Conservation (phyloP, 2,888 invertebrate genomes). For the Teleiodes luculella region DNA sequence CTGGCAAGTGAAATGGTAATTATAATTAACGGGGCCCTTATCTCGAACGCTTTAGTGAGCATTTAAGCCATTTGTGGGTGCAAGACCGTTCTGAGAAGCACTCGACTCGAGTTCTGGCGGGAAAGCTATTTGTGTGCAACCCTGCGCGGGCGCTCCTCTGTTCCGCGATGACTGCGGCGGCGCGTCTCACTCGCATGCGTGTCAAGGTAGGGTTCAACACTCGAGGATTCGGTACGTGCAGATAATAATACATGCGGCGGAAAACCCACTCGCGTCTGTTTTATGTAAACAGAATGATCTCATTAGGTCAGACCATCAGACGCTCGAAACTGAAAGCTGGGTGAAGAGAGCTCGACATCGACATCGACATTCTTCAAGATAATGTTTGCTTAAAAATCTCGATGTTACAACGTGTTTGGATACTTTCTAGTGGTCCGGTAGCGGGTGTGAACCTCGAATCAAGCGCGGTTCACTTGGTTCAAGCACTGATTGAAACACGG, state of each 20-base stretch:
- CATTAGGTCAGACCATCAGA: constrained; percentile 62
- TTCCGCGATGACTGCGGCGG: constrained; percentile 44
- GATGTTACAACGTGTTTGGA: constrained; percentile 37
- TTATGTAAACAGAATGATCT: constrained; percentile 57
- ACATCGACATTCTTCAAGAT: too few species aligned
- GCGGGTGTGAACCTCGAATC: constrained; percentile 36
- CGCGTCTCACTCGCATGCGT: constrained; percentile 65
- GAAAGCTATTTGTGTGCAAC: constrained; percentile 73
- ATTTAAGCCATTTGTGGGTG: constrained; percentile 25
- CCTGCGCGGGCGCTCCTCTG: constrained; percentile 63
- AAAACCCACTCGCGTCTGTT: constrained; percentile 58
- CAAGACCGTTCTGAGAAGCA: constrained; percentile 61
- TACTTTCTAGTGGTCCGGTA: constrained; percentile 56
- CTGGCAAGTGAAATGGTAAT: constrained; percentile 28
- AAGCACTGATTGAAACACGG: constrained; percentile 68
- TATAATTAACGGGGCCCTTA: constrained; percentile 39
- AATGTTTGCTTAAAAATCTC: background rate
- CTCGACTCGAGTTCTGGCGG: constrained; percentile 57
- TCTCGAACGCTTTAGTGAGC: constrained; percentile 29
- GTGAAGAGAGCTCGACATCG: constrained; percentile 29
- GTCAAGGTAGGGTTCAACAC: constrained; percentile 78
- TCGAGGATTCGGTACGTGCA: constrained; percentile 67
- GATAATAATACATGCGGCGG: constrained; percentile 62
- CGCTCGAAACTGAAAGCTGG: constrained; percentile 26
- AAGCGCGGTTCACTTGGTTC: constrained; percentile 39